Percentiles rank a stretch among this genome's conserved stretches.
Conservation (phyloP, 2,888 invertebrate species). For the Philereme transversata region DNA sequence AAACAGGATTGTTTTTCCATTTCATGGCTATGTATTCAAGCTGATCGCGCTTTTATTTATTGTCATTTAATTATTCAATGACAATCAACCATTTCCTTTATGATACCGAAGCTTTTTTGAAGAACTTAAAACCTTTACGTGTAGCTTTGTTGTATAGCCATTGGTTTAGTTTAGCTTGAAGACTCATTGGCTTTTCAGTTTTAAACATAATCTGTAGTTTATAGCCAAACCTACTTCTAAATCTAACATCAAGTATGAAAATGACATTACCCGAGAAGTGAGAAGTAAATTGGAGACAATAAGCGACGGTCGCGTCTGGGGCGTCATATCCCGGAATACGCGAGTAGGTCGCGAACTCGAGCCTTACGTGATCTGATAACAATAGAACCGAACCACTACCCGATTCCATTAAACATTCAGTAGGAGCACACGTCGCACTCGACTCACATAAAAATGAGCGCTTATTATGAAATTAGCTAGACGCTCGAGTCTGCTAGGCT, state of each 20-base stretch:
- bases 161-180: neutral
- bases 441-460: constrained; percentile 80
- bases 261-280: constrained; percentile 10
- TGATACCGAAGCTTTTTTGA: neutral
- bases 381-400: constrained; percentile 58
- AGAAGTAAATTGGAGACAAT: constrained; percentile 48
- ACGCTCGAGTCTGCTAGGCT: constrained; percentile 64
- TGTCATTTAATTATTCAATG: constrained; percentile 19
- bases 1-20: constrained; percentile 48
- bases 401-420: constrained; percentile 78
- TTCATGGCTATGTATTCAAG: constrained; percentile 36
- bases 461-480: constrained; percentile 82
- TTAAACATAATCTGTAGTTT: neutral
- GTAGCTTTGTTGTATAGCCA: neutral
- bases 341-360: constrained; percentile 65
- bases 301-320: constrained; percentile 64
- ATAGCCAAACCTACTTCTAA: neutral
- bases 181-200: neutral
- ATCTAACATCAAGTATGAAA: constrained; percentile 12
- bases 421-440: constrained; percentile 62
- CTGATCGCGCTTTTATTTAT: constrained; percentile 28
- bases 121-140: neutral
- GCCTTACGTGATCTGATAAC: constrained; percentile 56
- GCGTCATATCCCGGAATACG: constrained; percentile 72
- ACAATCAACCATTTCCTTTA: neutral